Evolutionary conservation across 92 coral and sea anemone genomes (phyloP).

Genomic region (Ricordea florida): DNA sequence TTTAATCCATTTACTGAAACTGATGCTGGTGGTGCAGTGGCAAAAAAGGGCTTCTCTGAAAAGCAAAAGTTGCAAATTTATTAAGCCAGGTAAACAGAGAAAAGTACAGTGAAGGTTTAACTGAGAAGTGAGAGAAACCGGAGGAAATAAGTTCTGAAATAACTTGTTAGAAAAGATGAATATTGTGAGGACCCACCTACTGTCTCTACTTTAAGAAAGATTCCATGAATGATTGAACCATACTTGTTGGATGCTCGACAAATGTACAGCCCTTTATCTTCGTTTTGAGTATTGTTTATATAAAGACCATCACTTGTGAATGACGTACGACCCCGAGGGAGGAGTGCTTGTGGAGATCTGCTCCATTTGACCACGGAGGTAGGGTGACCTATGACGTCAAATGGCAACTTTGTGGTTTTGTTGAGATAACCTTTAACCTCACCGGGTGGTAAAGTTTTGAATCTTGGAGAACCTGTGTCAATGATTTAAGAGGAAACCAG

Average conservation of each 20-base stretch:
- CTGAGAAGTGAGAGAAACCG: too few species aligned
- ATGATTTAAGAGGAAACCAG: background rate
- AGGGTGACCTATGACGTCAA: conserved; percentile 36
- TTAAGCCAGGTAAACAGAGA: too few species aligned
- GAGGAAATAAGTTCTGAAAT: too few species aligned
- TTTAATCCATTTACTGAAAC: background rate
- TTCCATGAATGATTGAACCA: conserved; percentile 31
- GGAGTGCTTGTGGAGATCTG: conserved; percentile 13
- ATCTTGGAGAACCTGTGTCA: conserved; percentile 11
- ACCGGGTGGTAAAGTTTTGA: background rate
- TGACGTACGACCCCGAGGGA: conserved; percentile 16
- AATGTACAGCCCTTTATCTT: conserved; percentile 41
- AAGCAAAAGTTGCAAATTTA: too few species aligned
- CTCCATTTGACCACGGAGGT: conserved; percentile 35
- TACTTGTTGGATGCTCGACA: conserved; percentile 38
- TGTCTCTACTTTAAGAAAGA: conserved; percentile 6
- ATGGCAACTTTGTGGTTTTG: conserved; percentile 22
- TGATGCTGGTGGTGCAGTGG: background rate
- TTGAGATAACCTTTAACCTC: conserved; percentile 9
- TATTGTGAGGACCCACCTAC: conserved; percentile 43
- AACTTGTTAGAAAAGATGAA: too few species aligned
- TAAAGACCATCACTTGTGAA: background rate
- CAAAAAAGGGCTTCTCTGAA: too few species aligned
- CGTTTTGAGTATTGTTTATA: conserved; percentile 2
- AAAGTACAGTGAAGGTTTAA: too few species aligned